phyloP scores from a whole-genome alignment of 2,113 vertebrate genomes.

The Nyctereutes procyonoides region DNA sequence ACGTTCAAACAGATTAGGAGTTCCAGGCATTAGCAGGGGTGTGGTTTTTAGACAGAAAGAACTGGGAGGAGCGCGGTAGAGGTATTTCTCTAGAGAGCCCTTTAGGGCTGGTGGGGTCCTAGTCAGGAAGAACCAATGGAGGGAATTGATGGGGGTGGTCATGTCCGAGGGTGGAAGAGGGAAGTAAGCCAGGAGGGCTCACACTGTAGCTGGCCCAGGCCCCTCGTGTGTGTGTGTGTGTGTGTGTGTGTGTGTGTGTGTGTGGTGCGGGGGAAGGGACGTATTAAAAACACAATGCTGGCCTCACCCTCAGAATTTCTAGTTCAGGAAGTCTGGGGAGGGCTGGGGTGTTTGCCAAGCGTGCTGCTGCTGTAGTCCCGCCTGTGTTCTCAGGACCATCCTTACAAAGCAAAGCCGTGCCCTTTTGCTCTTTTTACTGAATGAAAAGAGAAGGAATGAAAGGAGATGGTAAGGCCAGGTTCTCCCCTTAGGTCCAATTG shows the following conservation, averaged over 20 bases:
- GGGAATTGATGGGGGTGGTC: not conserved
- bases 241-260: too few relatives aligned
- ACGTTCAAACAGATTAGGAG: not conserved
- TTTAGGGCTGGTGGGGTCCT: not conserved
- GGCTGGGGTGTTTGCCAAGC: not conserved
- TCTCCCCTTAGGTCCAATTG: not conserved
- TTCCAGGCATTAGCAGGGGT: not conserved
- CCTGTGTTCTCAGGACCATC: not conserved
- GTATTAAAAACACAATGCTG: not conserved
- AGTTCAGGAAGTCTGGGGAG: not conserved
- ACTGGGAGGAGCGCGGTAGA: not conserved
- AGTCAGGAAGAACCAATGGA: not conserved
- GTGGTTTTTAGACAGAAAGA: not conserved
- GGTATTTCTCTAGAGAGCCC: not conserved
- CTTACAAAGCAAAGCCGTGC: not conserved
- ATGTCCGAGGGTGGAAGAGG: not conserved
- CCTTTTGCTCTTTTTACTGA: not conserved
- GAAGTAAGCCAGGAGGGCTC: not conserved
- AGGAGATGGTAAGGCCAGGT: not conserved
- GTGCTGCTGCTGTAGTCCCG: not conserved
- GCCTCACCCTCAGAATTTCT: not conserved
- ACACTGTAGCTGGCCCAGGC: not conserved
- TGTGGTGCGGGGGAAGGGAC: not conserved
- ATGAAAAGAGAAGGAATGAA: not conserved
- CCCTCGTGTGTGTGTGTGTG: too few relatives aligned